Evolutionary conservation across 2,888 invertebrate species (phyloP).

Genomic region (Aromia moschata): DNA sequence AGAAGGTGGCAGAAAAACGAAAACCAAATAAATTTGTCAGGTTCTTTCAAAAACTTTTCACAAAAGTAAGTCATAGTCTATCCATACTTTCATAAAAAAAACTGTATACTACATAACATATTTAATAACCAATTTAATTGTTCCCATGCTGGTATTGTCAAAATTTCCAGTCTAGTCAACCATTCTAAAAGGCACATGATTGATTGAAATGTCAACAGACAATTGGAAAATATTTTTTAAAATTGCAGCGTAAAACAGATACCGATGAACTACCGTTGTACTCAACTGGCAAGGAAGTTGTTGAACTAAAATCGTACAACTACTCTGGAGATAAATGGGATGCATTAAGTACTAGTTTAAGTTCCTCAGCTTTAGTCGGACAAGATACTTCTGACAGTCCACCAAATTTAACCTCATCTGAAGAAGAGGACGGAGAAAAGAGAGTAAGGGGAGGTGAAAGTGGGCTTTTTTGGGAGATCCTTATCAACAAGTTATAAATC

Average conservation of each 20-base stretch:
- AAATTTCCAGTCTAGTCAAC: too few relatives aligned
- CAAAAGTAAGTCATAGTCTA: too few relatives aligned
- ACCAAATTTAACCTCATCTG: conserved; percentile 19
- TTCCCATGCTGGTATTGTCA: too few relatives aligned
- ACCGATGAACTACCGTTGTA: conserved; percentile 30
- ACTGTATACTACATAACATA: too few relatives aligned
- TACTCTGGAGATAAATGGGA: conserved; percentile 34
- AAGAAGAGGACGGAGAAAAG: conserved; percentile 11
- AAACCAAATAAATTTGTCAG: conserved; percentile 22
- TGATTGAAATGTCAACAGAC: conserved; percentile 1
- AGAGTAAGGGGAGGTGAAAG: conserved; percentile 37
- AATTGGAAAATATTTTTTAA: conserved; percentile 15
- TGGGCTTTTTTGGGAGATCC: conserved; percentile 24
- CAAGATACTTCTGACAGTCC: conserved; percentile 22
- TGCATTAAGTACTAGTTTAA: conserved; percentile 23
- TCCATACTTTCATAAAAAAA: too few relatives aligned
- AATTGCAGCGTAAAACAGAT: conserved; percentile 40
- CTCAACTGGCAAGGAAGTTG: conserved; percentile 22
- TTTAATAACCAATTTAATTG: too few relatives aligned
- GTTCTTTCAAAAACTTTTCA: conserved; percentile 31
- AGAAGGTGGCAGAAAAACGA: not conserved
- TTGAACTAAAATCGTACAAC: conserved; percentile 32
- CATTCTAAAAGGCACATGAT: too few relatives aligned
- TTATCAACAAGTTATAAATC: conserved; percentile 3
- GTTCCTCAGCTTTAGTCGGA: conserved; percentile 30